Conservation (phyloP, 35 echinoderm and acorn worm species). For the Apostichopus japonicus region DNA sequence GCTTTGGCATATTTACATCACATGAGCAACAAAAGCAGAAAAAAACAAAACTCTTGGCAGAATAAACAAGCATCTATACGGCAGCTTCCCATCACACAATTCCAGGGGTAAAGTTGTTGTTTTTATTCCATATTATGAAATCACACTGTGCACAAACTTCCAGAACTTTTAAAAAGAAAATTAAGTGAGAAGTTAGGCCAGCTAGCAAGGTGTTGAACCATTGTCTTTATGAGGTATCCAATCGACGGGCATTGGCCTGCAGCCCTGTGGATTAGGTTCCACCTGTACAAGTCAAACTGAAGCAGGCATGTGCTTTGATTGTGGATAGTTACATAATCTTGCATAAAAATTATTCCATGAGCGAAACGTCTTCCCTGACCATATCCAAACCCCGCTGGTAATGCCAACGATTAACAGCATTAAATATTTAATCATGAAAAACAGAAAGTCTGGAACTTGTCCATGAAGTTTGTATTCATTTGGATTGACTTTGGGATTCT, state of each 20-base stretch:
- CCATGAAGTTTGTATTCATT: not conserved
- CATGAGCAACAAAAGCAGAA: conserved; percentile 9
- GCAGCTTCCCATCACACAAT: not conserved
- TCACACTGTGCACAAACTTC: not conserved
- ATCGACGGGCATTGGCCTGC: not conserved
- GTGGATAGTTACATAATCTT: conserved; percentile 78
- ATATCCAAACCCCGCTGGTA: conserved; percentile 97
- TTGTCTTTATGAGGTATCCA: not conserved
- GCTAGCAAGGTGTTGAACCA: conserved; percentile 4
- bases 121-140: not conserved
- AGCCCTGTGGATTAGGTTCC: not conserved
- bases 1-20: conserved; percentile 51
- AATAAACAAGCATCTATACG: conserved; percentile 24
- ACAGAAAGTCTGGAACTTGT: conserved; percentile 83
- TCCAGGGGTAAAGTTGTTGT: not conserved
- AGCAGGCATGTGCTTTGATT: conserved; percentile 79
- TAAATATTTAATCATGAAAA: conserved; percentile 99
- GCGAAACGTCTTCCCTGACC: conserved; percentile 93
- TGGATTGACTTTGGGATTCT: conserved; percentile 5
- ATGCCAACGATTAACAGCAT: conserved; percentile 98
- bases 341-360: conserved; percentile 96
- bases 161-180: not conserved
- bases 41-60: conserved; percentile 41
- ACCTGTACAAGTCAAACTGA: conserved; percentile 68
- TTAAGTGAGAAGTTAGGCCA: not conserved